Base-by-base conservation (phyloP, 2,888 invertebrate genomes). In the Agrotis exclamationis region DNA sequence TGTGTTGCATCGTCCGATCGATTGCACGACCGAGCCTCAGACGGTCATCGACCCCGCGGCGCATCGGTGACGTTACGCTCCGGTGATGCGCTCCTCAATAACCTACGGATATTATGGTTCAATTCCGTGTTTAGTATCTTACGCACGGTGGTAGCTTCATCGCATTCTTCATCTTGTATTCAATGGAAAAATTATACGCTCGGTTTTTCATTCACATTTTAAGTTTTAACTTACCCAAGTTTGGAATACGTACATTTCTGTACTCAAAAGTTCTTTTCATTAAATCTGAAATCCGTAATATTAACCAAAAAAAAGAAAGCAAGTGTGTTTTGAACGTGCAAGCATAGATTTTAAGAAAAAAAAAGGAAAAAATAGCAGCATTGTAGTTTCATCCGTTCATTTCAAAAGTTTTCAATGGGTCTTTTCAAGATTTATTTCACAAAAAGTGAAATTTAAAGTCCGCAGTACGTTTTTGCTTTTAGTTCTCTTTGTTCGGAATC, bases 41-140 rank as follows among this genome's bases (percentile, higher is more conserved):
- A 94, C 95, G 96, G 95, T 95, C 96, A 88, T 91, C 93, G 95
- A 96, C 95, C 96, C 93, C 94, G 90, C 92, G 93, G 94, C 94
- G 95, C 96, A 95, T 96, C 95, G 95, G 94, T 96, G 96, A 96
- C 96, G 96, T 95, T 95, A 92, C 95, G 95, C 95, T 95, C 89
- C 91, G 94, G 89, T 94, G 96, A 94, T 95, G 94, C 95, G 95
- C 95, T 93, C 93, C 91, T 93, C 93, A 90, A 89, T 93, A 93
- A 92, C 91, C 91, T 89, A 92, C 92, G 90, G 91, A 90, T 92
- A 91, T 92, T 91, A 91, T 85, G 89, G 84, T 87, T 89, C 88
- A 84, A 90, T 89, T 91, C 87, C 87, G 84, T 87, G 87, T 89
- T 89, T 87, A 88, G 83, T 88, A 85, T 82, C 84, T 85, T 84